Percentiles rank a stretch among this genome's conserved stretches.
phyloP scores from a whole-genome alignment of 2,113 vertebrate genomes.

The Tyrannus savana region DNA sequence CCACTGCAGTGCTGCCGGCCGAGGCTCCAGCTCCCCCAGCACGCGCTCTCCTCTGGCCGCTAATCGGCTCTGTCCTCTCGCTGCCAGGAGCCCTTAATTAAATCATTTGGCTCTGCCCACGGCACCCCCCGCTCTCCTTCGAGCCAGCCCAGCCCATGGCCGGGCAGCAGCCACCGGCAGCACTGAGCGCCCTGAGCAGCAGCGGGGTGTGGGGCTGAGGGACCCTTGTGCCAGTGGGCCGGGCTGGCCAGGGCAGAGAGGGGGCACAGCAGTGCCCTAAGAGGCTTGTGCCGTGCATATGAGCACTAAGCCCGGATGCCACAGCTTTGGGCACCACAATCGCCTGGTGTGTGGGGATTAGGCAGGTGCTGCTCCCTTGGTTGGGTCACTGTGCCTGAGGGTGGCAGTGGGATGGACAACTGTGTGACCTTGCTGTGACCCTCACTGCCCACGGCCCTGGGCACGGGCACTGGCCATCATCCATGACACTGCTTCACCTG shows the following conservation, averaged over 20 bases:
- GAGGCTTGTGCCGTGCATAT: slow-evolving; percentile 45
- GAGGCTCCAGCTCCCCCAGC: background rate
- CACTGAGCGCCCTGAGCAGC: background rate
- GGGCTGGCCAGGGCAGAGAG: accelerated
- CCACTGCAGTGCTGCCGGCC: background rate
- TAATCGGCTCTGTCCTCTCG: slow-evolving; percentile 39
- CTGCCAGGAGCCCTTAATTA: slow-evolving; percentile 58
- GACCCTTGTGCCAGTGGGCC: accelerated
- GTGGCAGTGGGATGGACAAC: background rate
- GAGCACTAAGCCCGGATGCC: slow-evolving; percentile 38
- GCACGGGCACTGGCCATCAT: background rate
- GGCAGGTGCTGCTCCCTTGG: background rate
- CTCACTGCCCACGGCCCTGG: accelerated
- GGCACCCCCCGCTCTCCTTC: background rate
- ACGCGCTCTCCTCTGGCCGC: background rate
- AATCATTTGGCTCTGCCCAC: slow-evolving; percentile 51
- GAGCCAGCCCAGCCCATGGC: background rate
- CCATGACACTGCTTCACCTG: accelerated
- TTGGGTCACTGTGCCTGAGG: background rate
- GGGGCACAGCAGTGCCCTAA: background rate
- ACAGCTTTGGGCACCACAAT: slow-evolving; percentile 34
- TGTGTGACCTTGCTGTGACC: background rate
- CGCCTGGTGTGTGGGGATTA: slow-evolving; percentile 21
- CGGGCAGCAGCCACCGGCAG: background rate
- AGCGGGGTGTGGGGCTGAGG: accelerated